These are phyloP conservation scores for Diploscapter pachys DNA, from an alignment of 1,140 invertebrate genomes.

Conservation along the genomic window DNA sequence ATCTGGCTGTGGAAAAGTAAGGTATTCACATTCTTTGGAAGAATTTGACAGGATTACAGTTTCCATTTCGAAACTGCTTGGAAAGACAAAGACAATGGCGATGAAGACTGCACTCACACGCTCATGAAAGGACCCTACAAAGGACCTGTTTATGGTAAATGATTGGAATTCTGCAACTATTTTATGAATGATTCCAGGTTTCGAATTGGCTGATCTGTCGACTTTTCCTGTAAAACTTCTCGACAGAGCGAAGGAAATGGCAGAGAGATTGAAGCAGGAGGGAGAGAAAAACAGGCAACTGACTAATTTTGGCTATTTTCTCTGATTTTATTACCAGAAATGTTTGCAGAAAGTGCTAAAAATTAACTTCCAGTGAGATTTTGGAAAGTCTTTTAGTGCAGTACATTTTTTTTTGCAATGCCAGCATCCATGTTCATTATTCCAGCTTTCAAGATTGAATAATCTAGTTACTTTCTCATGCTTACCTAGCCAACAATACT, in stretches of 20 bases:
- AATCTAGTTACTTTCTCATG: too few relatives aligned
- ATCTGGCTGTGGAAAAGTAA: constrained; percentile 36
- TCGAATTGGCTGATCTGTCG: constrained; percentile 36
- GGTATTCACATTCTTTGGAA: neutral
- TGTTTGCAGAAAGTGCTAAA: too few relatives aligned
- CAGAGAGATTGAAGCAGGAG: constrained; percentile 17
- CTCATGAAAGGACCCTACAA: constrained; percentile 34
- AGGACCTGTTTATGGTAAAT: neutral
- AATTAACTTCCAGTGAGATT: too few relatives aligned
- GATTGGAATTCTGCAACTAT: constrained; percentile 5
- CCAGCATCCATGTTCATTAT: too few relatives aligned
- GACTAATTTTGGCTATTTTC: neutral
- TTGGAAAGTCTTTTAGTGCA: too few relatives aligned
- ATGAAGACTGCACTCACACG: constrained; percentile 27
- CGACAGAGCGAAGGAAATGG: constrained; percentile 27
- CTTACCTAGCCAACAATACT: too few relatives aligned
- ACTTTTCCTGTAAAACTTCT: constrained; percentile 34
- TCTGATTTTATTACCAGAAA: too few relatives aligned
- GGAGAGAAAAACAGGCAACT: constrained; percentile 11
- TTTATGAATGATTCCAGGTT: constrained; percentile 31
- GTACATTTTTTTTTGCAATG: too few relatives aligned
- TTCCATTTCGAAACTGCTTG: constrained; percentile 23
- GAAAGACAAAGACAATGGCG: constrained; percentile 19
- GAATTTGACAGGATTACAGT: constrained; percentile 17
- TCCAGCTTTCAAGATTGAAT: too few relatives aligned